Evolutionary conservation across 1,140 invertebrate species (phyloP).

Genomic region (Calliphora vicina): DNA sequence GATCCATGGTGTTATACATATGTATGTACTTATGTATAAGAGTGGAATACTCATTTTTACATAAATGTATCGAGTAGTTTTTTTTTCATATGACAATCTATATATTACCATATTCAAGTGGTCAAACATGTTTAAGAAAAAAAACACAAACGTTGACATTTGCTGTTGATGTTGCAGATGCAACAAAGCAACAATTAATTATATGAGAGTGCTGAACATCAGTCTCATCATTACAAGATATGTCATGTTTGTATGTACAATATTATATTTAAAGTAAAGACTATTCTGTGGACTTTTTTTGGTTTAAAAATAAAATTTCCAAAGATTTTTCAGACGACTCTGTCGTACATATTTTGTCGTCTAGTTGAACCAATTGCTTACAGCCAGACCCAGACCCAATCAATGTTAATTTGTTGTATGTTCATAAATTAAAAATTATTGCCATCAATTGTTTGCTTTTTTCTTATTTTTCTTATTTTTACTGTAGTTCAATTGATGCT

Average conservation of each 20-base stretch:
- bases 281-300: not conserved
- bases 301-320: not conserved
- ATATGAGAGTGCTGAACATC: not conserved
- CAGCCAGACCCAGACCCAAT: not conserved
- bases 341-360: not conserved
- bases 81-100: not conserved
- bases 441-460: not conserved
- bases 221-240: not conserved
- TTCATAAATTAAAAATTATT: constrained; percentile 10
- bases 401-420: not conserved
- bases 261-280: not conserved
- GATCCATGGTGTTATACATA: not conserved
- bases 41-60: not conserved
- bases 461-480: not conserved
- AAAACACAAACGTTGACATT: not conserved
- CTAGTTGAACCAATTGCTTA: not conserved
- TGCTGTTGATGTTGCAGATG: not conserved
- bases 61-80: too few species aligned
- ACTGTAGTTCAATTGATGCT: not conserved
- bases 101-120: constrained; percentile 9
- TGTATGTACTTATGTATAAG: not conserved
- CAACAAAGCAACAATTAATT: not conserved
- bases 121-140: not conserved
- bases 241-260: not conserved
- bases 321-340: too few species aligned